phyloP scores from a whole-genome alignment of 2,113 vertebrate genomes.

The Electrona antarctica region DNA sequence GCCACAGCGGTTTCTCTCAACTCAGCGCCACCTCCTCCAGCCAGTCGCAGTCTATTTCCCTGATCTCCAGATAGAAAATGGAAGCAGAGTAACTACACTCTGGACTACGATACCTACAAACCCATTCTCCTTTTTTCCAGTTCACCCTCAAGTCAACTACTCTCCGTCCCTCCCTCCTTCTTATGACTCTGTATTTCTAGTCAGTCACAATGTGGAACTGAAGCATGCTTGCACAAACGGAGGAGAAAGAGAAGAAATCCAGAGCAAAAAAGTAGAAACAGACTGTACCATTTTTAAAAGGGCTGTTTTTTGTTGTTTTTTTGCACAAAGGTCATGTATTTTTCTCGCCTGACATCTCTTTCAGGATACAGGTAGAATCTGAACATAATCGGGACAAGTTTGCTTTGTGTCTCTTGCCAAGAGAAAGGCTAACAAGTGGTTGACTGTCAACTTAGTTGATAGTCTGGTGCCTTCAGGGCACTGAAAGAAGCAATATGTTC shows the following conservation, averaged over 20 bases:
- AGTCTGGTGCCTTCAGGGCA: constrained; percentile 3
- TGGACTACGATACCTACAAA: constrained; percentile 28
- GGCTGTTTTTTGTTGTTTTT: constrained; percentile 62
- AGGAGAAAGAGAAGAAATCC: constrained; percentile 44
- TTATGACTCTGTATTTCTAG: constrained; percentile 44
- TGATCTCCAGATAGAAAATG: constrained; percentile 93
- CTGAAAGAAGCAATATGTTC: constrained; percentile 64
- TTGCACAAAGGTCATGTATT: constrained; percentile 69
- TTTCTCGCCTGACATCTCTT: constrained; percentile 37
- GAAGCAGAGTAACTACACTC: neutral
- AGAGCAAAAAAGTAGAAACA: constrained; percentile 45
- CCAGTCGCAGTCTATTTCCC: constrained; percentile 95
- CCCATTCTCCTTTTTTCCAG: constrained; percentile 6
- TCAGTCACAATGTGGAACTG: constrained; percentile 51
- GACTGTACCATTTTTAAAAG: constrained; percentile 58
- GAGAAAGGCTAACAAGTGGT: neutral
- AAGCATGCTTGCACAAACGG: constrained; percentile 70
- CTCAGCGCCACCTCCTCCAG: constrained; percentile 94
- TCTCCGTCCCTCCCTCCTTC: constrained; percentile 5
- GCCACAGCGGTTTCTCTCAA: constrained; percentile 98
- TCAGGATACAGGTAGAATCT: constrained; percentile 49
- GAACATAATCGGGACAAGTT: constrained; percentile 38
- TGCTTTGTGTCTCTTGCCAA: constrained; percentile 17
- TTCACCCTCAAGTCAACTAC: constrained; percentile 16
- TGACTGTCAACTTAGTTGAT: neutral